Conservation (phyloP, 2,888 invertebrate genomes). For the Limnephilus marmoratus region DNA sequence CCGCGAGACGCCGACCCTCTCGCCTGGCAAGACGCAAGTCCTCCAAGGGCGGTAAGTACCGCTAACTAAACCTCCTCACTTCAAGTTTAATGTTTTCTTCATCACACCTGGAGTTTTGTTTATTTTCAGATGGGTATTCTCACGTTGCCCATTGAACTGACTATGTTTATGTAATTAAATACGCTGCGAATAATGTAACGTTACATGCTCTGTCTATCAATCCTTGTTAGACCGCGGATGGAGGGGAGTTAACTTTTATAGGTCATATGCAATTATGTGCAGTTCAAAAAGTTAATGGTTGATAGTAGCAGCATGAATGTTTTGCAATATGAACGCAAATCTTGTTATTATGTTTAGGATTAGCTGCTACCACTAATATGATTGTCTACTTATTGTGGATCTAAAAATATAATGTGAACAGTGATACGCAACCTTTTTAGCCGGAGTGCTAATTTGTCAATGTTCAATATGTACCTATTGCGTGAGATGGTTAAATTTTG, state of each 20-base stretch:
- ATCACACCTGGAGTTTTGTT: not conserved
- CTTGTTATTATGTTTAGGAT: not conserved
- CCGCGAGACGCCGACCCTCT: constrained; percentile 69
- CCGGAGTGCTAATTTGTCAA: too few relatives aligned
- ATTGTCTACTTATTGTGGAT: not conserved
- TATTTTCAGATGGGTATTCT: not conserved
- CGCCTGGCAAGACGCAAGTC: constrained; percentile 25
- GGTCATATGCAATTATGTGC: not conserved
- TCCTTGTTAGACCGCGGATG: not conserved
- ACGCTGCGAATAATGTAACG: not conserved
- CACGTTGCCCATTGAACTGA: not conserved
- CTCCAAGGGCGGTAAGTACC: constrained; percentile 22
- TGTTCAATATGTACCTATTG: too few relatives aligned
- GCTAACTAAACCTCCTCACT: too few relatives aligned
- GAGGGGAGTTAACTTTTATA: not conserved
- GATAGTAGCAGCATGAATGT: not conserved
- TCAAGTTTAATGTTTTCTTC: not conserved
- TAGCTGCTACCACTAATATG: not conserved
- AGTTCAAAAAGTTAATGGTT: not conserved
- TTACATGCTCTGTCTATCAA: not conserved
- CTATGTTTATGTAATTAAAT: not conserved
- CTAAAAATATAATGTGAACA: too few relatives aligned
- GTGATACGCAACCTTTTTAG: too few relatives aligned
- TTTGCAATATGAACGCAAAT: not conserved
- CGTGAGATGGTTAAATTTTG: too few relatives aligned